Evolutionary conservation across 2,888 invertebrate species (phyloP), one percentile per base, ranked within the genome.

Genomic region (Spodoptera picta): DNA sequence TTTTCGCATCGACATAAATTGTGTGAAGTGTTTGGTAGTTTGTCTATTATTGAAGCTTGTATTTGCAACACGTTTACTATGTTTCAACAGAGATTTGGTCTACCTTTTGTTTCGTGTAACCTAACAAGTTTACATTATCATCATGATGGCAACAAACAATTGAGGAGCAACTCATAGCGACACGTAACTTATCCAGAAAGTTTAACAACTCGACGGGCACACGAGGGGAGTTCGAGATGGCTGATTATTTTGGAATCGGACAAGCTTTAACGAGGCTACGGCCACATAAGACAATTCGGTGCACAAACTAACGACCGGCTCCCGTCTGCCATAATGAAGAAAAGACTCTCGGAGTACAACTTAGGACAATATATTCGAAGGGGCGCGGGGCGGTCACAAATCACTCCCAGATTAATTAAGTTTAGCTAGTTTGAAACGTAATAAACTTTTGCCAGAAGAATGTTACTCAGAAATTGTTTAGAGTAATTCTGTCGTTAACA

Each of bases 201-300:
- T 56, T 72, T 53, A 47, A 47, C 51, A 61, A 58, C 47, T 51
- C 42, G 24, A 46, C 19, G 24, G 43, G 36, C 46, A 36, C 53
- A 58, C 10, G 23, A 41, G 24, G 36, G 23, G 14, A 64, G 59
- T 49, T 58, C 56, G 54, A 56, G 58, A 65, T 59, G 58, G 67
- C 70, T 72, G 76, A 67, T 74, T 80, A 77, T 75, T 65, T 66
- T 60, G 46, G 52, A 70, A 77, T 77, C 70, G 57, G 65, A 63
- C 68, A 65, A 82, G 83, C 72, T 85, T 85, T 83, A 83, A 83
- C 72, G 77, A 84, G 79, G 69, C 69, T 60, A 45, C 53, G 43
- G 61, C 66, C 68, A 65, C 76, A 70, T 73, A 60, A 73, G 67
- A 70, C 60, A 47, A 64, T 62, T 62, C 24, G 27, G 47, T 52